Conservation (phyloP, 2,797 vertebrate genomes). For the Apogon talboti region DNA sequence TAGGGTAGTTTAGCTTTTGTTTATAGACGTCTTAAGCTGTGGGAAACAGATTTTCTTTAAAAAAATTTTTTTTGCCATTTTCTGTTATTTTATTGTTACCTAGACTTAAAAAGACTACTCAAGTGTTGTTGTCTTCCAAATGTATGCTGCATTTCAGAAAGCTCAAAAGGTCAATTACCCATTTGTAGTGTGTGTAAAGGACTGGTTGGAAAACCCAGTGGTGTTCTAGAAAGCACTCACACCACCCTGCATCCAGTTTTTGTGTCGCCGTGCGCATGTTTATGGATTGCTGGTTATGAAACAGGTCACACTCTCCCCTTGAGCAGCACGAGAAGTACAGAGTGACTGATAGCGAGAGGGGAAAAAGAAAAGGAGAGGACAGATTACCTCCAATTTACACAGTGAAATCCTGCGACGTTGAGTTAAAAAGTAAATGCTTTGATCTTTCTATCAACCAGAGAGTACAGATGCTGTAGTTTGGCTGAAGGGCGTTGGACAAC, state of each 20-base stretch:
- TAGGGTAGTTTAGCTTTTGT: too few relatives aligned
- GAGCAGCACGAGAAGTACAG: conserved; percentile 40
- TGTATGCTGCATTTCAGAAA: conserved; percentile 18
- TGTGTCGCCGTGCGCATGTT: conserved; percentile 45
- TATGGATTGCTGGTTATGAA: conserved; percentile 65
- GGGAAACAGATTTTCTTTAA: too few relatives aligned
- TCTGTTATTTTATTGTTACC: not conserved
- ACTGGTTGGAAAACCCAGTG: not conserved
- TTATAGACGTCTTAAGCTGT: too few relatives aligned
- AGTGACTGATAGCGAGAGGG: conserved; percentile 15
- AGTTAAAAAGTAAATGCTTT: conserved; percentile 56
- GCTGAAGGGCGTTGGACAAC: conserved; percentile 61
- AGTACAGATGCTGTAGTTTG: conserved; percentile 31
- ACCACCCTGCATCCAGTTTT: not conserved
- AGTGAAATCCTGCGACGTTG: conserved; percentile 43
- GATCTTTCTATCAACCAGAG: conserved; percentile 54
- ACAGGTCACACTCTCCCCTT: conserved; percentile 61
- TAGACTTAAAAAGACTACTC: not conserved
- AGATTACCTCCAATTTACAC: conserved; percentile 62
- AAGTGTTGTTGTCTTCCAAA: not conserved
- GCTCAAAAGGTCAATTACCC: not conserved
- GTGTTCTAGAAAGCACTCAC: conserved; percentile 1
- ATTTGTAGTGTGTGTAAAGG: not conserved
- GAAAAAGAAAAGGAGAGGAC: conserved; percentile 9
- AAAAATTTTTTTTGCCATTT: too few relatives aligned